Percentiles rank a stretch among this genome's conserved stretches.
phyloP scores from a whole-genome alignment of 2,797 vertebrate species.

The Chaenodraco wilsoni region DNA sequence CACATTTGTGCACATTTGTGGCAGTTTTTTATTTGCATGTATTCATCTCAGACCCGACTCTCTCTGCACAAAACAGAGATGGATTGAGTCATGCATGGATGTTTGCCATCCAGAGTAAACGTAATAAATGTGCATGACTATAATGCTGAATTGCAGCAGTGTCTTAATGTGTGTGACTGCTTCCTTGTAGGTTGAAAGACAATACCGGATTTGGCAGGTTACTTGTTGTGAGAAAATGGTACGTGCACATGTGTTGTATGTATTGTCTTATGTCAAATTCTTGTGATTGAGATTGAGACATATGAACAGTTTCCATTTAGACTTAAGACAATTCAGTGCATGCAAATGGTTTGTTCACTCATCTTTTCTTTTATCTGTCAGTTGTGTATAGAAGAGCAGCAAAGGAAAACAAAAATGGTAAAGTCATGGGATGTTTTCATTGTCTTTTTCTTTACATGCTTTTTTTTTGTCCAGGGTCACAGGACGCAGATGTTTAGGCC shows the following conservation, averaged over 20 bases:
- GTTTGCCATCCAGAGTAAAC: slow-evolving; percentile 81
- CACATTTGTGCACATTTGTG: slow-evolving; percentile 76
- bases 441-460: slow-evolving; percentile 15
- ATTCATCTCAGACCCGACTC: slow-evolving; percentile 79
- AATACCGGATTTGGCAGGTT: slow-evolving; percentile 44
- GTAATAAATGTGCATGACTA: slow-evolving; percentile 83
- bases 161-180: slow-evolving; percentile 73
- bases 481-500: not conserved
- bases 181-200: slow-evolving; percentile 58
- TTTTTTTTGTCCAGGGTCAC: slow-evolving; percentile 8
- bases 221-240: slow-evolving; percentile 12
- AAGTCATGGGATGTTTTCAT: slow-evolving; percentile 10
- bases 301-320: not conserved
- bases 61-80: slow-evolving; percentile 81
- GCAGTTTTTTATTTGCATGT: slow-evolving; percentile 68
- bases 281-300: slow-evolving; percentile 3
- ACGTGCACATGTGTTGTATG: not conserved
- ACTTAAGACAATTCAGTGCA: not conserved
- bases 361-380: slow-evolving; percentile 1
- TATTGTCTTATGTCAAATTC: not conserved
- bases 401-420: slow-evolving; percentile 7
- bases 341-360: slow-evolving; percentile 12
- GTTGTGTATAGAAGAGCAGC: not conserved
- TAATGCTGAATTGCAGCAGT: slow-evolving; percentile 81
- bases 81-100: slow-evolving; percentile 86